These are phyloP conservation scores for Chloebia gouldiae DNA, from an alignment of 2,113 vertebrate species.

Conservation along the genomic window DNA sequence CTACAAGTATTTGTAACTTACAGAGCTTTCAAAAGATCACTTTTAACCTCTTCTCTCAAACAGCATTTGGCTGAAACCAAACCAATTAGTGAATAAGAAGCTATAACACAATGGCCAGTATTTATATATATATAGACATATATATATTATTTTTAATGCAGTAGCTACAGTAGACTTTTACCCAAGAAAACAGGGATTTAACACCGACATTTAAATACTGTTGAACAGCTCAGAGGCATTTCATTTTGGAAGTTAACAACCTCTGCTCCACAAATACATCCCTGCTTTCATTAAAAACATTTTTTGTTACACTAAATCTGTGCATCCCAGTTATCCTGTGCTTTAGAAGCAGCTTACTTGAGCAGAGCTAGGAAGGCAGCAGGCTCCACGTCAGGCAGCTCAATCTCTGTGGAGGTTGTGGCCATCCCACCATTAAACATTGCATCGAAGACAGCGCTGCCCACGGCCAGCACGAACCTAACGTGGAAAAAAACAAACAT, in stretches of 20 bases:
- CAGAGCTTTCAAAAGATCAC: background rate
- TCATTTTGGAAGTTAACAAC: background rate
- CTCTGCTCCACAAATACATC: background rate
- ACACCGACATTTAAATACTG: background rate
- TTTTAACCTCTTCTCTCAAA: background rate
- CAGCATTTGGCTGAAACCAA: background rate
- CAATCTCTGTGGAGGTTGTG: conserved; percentile 94
- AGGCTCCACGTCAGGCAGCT: conserved; percentile 94
- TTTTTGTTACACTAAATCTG: background rate
- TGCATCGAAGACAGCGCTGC: conserved; percentile 93
- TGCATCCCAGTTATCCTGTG: background rate
- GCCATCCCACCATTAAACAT: conserved; percentile 99
- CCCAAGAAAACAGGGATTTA: background rate
- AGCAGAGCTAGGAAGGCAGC: conserved; percentile 93
- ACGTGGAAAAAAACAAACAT: background rate
- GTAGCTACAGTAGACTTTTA: background rate
- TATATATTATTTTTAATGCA: background rate
- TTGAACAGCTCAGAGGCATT: background rate
- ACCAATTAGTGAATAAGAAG: background rate
- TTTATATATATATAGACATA: background rate
- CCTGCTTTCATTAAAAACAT: background rate
- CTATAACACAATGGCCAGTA: too few species aligned
- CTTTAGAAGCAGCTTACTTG: conserved; percentile 78
- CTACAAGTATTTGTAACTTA: background rate
- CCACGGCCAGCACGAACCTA: conserved; percentile 95